Percentiles rank a stretch among this genome's conserved stretches.
Evolutionary conservation across 2,797 vertebrate species (phyloP).

Genomic region (Cetoscarus ocellatus): DNA sequence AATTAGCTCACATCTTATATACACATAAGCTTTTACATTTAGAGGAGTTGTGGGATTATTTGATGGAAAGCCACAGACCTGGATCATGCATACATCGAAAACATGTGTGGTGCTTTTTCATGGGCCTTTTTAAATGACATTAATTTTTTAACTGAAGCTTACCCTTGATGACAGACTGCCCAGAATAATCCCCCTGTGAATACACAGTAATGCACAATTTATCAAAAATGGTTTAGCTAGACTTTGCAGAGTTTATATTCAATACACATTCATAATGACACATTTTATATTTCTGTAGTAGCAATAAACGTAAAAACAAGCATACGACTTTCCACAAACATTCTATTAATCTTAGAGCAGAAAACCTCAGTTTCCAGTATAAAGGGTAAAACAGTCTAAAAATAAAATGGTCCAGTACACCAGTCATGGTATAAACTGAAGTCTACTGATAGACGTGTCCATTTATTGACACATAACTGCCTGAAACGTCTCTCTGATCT

Average conservation of each 20-base stretch:
- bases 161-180: slow-evolving; percentile 89
- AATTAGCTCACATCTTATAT: no score
- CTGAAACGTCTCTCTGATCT: neutral
- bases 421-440: neutral
- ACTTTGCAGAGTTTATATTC: no score
- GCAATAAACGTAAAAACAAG: no score
- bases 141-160: slow-evolving; percentile 1
- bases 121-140: no score
- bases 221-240: slow-evolving; percentile 2
- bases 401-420: neutral
- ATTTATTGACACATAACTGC: neutral
- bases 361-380: neutral
- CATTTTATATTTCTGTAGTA: no score
- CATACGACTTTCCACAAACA: no score
- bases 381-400: neutral
- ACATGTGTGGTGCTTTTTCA: no score
- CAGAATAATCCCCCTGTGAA: slow-evolving; percentile 84
- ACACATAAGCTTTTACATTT: no score
- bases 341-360: no score
- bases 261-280: neutral
- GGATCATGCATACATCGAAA: no score
- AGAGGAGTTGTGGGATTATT: no score
- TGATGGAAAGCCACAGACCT: no score
- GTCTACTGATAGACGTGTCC: neutral
- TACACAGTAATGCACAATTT: slow-evolving; percentile 31